phyloP scores from a whole-genome alignment of 2,888 invertebrate genomes.

The Drosophila anomalipes region DNA sequence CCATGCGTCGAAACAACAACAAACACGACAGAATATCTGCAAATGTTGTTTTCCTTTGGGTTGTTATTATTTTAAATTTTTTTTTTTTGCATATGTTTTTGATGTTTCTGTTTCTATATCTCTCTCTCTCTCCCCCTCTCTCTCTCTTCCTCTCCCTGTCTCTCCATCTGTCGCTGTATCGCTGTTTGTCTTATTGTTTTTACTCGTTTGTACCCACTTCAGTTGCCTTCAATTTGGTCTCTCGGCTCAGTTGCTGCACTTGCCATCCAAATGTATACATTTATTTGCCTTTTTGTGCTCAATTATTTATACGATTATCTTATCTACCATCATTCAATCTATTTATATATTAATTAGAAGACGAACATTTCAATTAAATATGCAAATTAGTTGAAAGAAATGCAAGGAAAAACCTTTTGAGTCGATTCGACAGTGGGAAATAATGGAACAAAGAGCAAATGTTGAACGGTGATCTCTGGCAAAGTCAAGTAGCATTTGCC shows the following conservation, averaged over 20 bases:
- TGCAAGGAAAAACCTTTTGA: neutral
- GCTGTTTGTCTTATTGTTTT: conserved; percentile 28
- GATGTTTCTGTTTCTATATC: conserved; percentile 8
- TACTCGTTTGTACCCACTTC: conserved; percentile 36
- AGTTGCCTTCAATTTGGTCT: conserved; percentile 17
- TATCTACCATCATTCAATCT: neutral
- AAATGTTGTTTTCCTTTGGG: conserved; percentile 82
- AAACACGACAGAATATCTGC: conserved; percentile 69
- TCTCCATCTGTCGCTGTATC: neutral
- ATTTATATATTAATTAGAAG: conserved; percentile 7
- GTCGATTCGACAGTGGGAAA: neutral
- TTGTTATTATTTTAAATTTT: conserved; percentile 79
- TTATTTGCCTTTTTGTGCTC: conserved; percentile 1
- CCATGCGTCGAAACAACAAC: conserved; percentile 16
- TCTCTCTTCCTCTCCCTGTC: too few relatives aligned
- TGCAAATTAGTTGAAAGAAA: neutral
- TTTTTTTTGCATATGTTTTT: conserved; percentile 58
- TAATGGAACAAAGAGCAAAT: neutral
- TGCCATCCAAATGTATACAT: neutral
- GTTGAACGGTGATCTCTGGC: neutral
- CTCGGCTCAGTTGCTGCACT: conserved; percentile 16
- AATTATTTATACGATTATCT: conserved; percentile 4
- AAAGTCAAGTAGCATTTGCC: neutral
- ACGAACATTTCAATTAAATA: conserved; percentile 1
- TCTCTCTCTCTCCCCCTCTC: neutral